phyloP scores from a whole-genome alignment of 2,113 vertebrate genomes.

The Ciconia maguari region DNA sequence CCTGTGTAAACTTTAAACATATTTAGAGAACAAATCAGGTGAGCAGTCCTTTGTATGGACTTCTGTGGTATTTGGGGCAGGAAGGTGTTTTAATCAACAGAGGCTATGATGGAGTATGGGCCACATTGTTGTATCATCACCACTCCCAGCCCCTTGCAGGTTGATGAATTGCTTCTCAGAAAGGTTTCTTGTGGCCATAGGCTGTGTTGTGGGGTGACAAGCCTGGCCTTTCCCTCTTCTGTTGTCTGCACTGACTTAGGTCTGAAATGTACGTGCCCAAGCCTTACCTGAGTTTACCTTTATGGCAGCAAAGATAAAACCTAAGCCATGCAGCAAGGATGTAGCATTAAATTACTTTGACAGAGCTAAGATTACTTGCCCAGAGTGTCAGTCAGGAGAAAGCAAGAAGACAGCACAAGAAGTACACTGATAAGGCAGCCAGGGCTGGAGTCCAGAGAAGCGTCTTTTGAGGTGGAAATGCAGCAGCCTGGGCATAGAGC shows the following conservation, averaged over 20 bases:
- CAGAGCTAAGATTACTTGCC: slow-evolving; percentile 4
- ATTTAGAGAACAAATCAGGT: not conserved
- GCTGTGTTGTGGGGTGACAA: not conserved
- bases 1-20: not conserved
- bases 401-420: not conserved
- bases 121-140: not conserved
- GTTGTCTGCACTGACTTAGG: not conserved
- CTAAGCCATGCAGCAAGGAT: not conserved
- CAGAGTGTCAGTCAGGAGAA: not conserved
- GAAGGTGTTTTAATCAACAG: not conserved
- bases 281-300: not conserved
- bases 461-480: not conserved
- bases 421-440: not conserved
- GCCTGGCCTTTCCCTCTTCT: not conserved
- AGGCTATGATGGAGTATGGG: not conserved
- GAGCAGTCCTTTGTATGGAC: not conserved
- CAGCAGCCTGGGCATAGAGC: not conserved
- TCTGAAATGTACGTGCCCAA: not conserved
- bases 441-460: not conserved
- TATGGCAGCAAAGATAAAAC: slow-evolving; percentile 5
- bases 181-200: not conserved
- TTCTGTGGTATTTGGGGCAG: not conserved
- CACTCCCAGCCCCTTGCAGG: not conserved
- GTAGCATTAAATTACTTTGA: slow-evolving; percentile 39
- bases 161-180: not conserved